Conservation (phyloP, 2,888 invertebrate species). For the Apantesis nais region DNA sequence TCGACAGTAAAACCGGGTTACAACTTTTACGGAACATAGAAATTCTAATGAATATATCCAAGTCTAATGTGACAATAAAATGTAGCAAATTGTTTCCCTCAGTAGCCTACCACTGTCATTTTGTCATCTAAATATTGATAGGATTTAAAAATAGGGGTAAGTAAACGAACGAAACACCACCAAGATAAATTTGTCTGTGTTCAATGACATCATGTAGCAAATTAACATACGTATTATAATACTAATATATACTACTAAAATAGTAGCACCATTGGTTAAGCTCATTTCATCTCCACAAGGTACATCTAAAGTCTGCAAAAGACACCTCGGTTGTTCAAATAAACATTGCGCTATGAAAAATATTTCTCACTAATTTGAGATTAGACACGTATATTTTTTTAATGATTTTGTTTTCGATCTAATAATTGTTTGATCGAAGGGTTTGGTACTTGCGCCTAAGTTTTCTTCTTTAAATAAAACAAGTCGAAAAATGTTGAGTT, state of each 20-base stretch:
- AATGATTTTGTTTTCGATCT: too few relatives aligned
- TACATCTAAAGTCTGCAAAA: constrained; percentile 42
- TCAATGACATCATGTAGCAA: constrained; percentile 61
- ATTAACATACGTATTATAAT: constrained; percentile 39
- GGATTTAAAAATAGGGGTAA: constrained; percentile 42
- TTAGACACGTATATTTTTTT: too few relatives aligned
- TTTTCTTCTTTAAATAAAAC: neutral
- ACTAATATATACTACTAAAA: neutral
- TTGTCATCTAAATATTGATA: constrained; percentile 38
- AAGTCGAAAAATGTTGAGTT: neutral
- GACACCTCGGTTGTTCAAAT: constrained; percentile 56
- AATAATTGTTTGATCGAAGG: too few relatives aligned
- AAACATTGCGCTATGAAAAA: neutral
- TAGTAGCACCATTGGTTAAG: constrained; percentile 38
- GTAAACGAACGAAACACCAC: constrained; percentile 71
- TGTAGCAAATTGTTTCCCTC: constrained; percentile 49
- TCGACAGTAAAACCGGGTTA: neutral
- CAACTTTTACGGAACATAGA: neutral
- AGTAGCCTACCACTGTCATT: constrained; percentile 29
- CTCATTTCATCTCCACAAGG: constrained; percentile 36
- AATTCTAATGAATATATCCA: neutral
- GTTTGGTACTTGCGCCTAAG: neutral
- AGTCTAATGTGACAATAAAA: constrained; percentile 67
- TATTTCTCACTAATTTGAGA: neutral
- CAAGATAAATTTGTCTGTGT: constrained; percentile 77